Evolutionary conservation across 2,888 invertebrate species (phyloP).

Genomic region (Pterostichus niger): DNA sequence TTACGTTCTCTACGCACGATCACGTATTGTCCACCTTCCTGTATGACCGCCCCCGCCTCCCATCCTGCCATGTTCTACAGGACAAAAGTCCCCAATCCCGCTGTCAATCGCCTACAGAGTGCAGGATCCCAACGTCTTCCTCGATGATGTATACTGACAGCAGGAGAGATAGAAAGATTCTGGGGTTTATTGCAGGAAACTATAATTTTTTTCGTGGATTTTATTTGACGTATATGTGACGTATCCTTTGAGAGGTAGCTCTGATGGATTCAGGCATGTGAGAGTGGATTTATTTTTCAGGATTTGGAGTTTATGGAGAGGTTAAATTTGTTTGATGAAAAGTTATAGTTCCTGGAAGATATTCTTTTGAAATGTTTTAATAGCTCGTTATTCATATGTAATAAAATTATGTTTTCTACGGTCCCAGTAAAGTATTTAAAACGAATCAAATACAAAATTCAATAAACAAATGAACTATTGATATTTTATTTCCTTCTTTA

Average conservation of each 20-base stretch:
- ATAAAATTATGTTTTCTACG: too few species aligned
- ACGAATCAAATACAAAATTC: too few species aligned
- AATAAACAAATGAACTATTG: too few species aligned
- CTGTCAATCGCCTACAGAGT: too few species aligned
- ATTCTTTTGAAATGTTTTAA: too few species aligned
- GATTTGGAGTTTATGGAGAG: neutral
- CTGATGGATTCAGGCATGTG: conserved; percentile 11
- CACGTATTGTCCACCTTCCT: too few species aligned
- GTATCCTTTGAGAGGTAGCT: conserved; percentile 2
- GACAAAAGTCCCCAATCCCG: neutral
- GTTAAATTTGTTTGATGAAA: conserved; percentile 3
- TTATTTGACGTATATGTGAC: conserved; percentile 30
- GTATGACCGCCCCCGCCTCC: too few species aligned
- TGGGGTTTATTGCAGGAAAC: conserved; percentile 15
- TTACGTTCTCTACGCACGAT: too few species aligned
- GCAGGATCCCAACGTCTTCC: too few species aligned
- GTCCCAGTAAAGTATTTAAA: too few species aligned
- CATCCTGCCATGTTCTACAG: neutral
- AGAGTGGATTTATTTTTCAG: conserved; percentile 5
- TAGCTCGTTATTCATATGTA: too few species aligned
- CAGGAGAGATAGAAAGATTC: neutral
- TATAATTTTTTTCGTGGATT: conserved; percentile 17
- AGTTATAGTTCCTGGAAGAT: neutral
- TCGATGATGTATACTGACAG: neutral
- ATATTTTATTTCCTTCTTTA: too few species aligned